These are phyloP conservation scores for Drosophila serrata DNA, from an alignment of 1,140 invertebrate genomes.

Conservation along the genomic window DNA sequence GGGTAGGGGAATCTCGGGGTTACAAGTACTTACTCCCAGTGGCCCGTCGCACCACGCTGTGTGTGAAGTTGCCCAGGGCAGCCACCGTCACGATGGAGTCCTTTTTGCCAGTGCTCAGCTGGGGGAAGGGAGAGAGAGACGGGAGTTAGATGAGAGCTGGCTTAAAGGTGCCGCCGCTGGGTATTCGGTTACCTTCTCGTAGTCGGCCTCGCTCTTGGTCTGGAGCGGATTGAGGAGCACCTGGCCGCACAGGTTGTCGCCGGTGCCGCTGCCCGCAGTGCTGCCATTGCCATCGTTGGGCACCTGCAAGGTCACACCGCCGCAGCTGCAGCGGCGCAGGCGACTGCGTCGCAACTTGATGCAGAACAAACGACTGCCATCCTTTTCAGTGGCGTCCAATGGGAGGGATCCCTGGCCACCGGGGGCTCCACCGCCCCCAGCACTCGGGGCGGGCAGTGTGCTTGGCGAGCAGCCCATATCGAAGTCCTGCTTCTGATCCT, in stretches of 20 bases:
- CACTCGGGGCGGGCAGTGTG: slow-evolving; percentile 61
- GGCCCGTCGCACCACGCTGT: slow-evolving; percentile 82
- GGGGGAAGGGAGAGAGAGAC: slow-evolving; percentile 19
- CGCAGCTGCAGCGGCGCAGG: slow-evolving; percentile 77
- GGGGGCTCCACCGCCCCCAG: slow-evolving; percentile 21
- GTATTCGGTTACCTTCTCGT: slow-evolving; percentile 76
- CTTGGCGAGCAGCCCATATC: slow-evolving; percentile 82
- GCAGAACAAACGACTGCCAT: slow-evolving; percentile 78
- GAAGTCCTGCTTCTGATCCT: slow-evolving; percentile 52
- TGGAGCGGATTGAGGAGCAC: slow-evolving; percentile 79
- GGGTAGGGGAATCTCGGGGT: too few species aligned
- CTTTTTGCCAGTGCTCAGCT: slow-evolving; percentile 84
- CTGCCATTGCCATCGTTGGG: slow-evolving; percentile 72
- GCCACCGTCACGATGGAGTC: slow-evolving; percentile 85
- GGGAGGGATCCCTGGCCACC: slow-evolving; percentile 46
- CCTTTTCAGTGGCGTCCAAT: slow-evolving; percentile 74
- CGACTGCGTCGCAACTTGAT: slow-evolving; percentile 78
- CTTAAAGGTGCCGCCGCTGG: slow-evolving; percentile 2
- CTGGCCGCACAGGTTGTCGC: slow-evolving; percentile 80
- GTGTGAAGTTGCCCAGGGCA: slow-evolving; percentile 79
- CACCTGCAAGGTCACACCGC: slow-evolving; percentile 61
- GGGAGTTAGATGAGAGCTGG: neutral
- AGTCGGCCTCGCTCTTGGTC: slow-evolving; percentile 81
- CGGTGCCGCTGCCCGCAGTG: slow-evolving; percentile 52
- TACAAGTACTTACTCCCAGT: slow-evolving; percentile 78